phyloP scores from a whole-genome alignment of 2,888 invertebrate species.

The Lissocephala sabroskyi region DNA sequence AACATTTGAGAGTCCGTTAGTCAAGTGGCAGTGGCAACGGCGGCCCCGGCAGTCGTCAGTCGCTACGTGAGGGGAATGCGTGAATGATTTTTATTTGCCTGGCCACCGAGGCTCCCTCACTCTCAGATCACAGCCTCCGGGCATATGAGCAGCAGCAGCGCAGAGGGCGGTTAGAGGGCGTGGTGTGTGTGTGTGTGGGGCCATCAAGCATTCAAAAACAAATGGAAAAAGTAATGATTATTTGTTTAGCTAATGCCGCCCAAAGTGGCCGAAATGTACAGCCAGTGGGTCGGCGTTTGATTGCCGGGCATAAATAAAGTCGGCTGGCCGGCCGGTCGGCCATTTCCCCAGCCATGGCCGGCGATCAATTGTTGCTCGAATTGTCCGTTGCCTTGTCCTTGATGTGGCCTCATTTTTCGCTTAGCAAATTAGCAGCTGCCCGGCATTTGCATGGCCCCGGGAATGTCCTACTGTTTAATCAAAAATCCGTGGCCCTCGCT shows the following conservation, averaged over 20 bases:
- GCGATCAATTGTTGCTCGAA: constrained; percentile 43
- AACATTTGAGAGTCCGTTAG: constrained; percentile 33
- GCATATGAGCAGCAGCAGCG: neutral
- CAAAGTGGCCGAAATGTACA: constrained; percentile 48
- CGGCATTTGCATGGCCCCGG: constrained; percentile 56
- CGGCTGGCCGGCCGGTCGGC: constrained; percentile 5
- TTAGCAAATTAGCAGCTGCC: constrained; percentile 61
- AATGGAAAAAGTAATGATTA: constrained; percentile 66
- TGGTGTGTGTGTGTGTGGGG: constrained; percentile 12
- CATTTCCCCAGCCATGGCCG: neutral
- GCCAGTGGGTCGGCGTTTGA: constrained; percentile 46
- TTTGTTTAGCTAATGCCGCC: constrained; percentile 65
- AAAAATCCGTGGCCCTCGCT: neutral
- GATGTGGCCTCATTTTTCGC: constrained; percentile 19
- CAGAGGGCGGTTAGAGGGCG: neutral
- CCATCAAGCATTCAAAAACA: constrained; percentile 56
- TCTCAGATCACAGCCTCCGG: constrained; percentile 14
- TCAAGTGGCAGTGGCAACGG: constrained; percentile 40
- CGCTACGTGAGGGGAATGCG: constrained; percentile 59
- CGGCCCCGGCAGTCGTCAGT: constrained; percentile 5
- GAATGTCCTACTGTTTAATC: neutral
- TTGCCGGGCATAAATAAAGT: constrained; percentile 53
- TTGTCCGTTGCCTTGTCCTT: neutral
- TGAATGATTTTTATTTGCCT: constrained; percentile 62
- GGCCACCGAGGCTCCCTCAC: constrained; percentile 37